These are phyloP conservation scores for Ennomos erosarius DNA, from an alignment of 2,888 invertebrate species.

Conservation along the genomic window DNA sequence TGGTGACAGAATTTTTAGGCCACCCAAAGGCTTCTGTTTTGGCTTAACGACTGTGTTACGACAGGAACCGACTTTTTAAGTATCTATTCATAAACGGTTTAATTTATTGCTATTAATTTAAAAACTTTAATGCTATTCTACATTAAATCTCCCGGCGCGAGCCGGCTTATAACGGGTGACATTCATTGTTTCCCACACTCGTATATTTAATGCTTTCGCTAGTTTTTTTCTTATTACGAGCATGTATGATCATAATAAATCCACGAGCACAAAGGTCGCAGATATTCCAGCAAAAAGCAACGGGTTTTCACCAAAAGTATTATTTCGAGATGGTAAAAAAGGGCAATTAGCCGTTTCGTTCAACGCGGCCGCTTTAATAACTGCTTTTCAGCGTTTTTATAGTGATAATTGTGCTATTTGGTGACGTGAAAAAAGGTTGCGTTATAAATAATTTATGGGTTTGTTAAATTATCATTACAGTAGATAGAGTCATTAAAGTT, in stretches of 20 bases:
- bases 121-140: not conserved
- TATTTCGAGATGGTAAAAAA: conserved; percentile 48
- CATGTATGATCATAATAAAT: conserved; percentile 60
- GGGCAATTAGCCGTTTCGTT: conserved; percentile 55
- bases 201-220: conserved; percentile 50
- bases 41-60: too few relatives aligned
- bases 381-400: conserved; percentile 37
- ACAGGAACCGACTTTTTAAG: too few relatives aligned
- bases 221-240: conserved; percentile 55
- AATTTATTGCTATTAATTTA: too few relatives aligned
- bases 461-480: conserved; percentile 20
- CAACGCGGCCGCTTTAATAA: conserved; percentile 46
- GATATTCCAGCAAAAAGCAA: conserved; percentile 53
- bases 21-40: too few relatives aligned
- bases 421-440: conserved; percentile 3
- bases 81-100: too few relatives aligned
- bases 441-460: conserved; percentile 22
- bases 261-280: conserved; percentile 56
- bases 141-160: not conserved
- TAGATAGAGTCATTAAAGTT: conserved; percentile 4
- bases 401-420: conserved; percentile 25
- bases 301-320: conserved; percentile 52
- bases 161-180: conserved; percentile 5
- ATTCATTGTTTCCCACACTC: conserved; percentile 32
- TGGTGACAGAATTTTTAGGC: too few relatives aligned